Evolutionary conservation across 2,113 vertebrate genomes (phyloP).

Genomic region (Anthoscopus minutus): DNA sequence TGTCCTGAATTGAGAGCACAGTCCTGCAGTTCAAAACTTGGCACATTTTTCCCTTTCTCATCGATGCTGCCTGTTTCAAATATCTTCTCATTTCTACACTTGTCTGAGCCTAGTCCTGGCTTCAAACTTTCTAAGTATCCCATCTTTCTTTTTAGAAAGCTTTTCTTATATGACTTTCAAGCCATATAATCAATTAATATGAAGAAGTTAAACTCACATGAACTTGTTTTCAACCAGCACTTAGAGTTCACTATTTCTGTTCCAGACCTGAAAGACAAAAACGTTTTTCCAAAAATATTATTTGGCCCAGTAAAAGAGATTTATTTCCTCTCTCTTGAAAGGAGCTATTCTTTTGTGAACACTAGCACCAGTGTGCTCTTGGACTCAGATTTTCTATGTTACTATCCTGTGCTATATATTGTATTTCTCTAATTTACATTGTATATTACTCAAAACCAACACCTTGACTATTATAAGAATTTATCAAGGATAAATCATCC

Average conservation of each 20-base stretch:
- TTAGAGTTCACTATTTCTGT: not conserved
- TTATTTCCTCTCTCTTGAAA: conserved; percentile 19
- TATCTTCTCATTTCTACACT: not conserved
- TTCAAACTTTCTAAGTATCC: not conserved
- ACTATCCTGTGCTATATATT: not conserved
- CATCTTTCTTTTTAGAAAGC: not conserved
- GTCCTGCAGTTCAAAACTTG: not conserved
- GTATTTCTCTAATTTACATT: not conserved
- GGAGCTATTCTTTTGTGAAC: not conserved
- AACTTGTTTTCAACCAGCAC: not conserved
- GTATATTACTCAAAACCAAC: not conserved
- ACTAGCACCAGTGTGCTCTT: not conserved
- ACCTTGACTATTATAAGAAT: not conserved
- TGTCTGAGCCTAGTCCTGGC: not conserved
- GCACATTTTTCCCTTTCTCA: not conserved
- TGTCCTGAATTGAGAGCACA: not conserved
- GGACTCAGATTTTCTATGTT: not conserved
- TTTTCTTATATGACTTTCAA: not conserved
- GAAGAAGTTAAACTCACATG: not conserved
- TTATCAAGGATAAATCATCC: no score
- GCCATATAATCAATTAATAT: not conserved
- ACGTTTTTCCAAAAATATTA: not conserved
- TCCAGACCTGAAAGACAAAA: conserved; percentile 9
- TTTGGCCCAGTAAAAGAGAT: not conserved
- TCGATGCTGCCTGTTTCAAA: not conserved